Evolutionary conservation across 2,113 vertebrate genomes (phyloP), one percentile per base, ranked within the genome.

Genomic region (Balaenoptera acutorostrata): DNA sequence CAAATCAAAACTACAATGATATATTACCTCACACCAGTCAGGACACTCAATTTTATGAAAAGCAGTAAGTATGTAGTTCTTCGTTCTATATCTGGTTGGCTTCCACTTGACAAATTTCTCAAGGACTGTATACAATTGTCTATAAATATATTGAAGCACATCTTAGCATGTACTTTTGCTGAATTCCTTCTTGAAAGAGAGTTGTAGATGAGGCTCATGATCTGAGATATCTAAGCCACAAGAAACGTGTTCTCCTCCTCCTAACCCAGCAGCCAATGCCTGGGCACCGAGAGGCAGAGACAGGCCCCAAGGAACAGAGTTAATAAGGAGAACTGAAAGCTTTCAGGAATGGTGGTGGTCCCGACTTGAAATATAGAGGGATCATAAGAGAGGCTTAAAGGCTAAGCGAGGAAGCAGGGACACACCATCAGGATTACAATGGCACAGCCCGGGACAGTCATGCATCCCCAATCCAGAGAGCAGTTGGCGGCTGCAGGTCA

Each of bases 371-470:
- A 41, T 36, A 78, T 0, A 36, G 8, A 3, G 27, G 11, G n/a
- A 59, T 1, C 8, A 8, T 61, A 31, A 59, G 41, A 44, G 83
- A 82, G 4, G 2, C 6, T 20, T 71, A 52, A 23, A 64, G 29
- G n/a, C 6, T 72, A 66, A 86, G 59, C 25, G 89, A 88, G 36
- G 29, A 81, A 18, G 1, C 33, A 81, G 52, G 7, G 3, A 31
- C 7, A 10, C 41, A 17, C 11, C 31, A 39, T n/a, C 72, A 39
- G 17, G 33, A 55, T 41, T 46, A 74, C 41, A 25, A 36, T 12
- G 0, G 0, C 1, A 10, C 13, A 71, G 49, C 13, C 10, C 1
- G 63, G 49, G 6, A 4, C 1, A 89, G 78, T 57, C 21, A 4
- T 57, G 7, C 55, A 27, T 49, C 9, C 3, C 1, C 1, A 64